Evolutionary conservation across 2,888 invertebrate genomes (phyloP).

Genomic region (Melanophora roralis): DNA sequence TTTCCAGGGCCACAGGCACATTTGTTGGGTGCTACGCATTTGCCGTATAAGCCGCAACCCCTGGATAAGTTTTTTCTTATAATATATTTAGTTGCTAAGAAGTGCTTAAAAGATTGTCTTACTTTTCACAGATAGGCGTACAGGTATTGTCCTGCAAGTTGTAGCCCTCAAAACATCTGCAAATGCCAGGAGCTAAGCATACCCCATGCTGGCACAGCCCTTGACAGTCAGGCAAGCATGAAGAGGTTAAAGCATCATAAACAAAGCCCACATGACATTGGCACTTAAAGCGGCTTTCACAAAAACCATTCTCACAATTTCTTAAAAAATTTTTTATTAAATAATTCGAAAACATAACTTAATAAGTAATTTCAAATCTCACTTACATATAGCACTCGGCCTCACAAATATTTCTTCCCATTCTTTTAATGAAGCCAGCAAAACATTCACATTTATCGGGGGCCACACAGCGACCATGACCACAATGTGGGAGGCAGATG

Average conservation of each 20-base stretch:
- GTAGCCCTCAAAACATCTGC: slow-evolving; percentile 81
- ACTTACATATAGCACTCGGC: slow-evolving; percentile 73
- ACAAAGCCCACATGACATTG: slow-evolving; percentile 74
- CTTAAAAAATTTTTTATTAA: too few relatives aligned
- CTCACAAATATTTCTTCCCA: slow-evolving; percentile 71
- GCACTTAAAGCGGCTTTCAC: slow-evolving; percentile 76
- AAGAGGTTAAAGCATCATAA: slow-evolving; percentile 68
- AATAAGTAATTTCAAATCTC: too few relatives aligned
- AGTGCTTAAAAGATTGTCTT: slow-evolving; percentile 36
- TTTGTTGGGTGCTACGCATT: slow-evolving; percentile 71
- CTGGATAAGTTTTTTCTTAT: slow-evolving; percentile 58
- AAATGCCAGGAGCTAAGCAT: slow-evolving; percentile 81
- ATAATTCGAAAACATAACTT: too few relatives aligned
- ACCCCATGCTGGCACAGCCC: slow-evolving; percentile 78
- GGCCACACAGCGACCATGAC: slow-evolving; percentile 72
- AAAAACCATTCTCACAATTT: slow-evolving; percentile 78
- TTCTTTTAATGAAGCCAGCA: slow-evolving; percentile 76
- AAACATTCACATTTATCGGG: slow-evolving; percentile 74
- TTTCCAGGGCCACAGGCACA: slow-evolving; percentile 73
- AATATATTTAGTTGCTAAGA: neutral
- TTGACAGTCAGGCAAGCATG: slow-evolving; percentile 72
- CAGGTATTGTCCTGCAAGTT: slow-evolving; percentile 72
- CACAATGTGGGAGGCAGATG: slow-evolving; percentile 73
- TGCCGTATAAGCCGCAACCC: slow-evolving; percentile 72
- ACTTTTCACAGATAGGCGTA: slow-evolving; percentile 73